Evolutionary conservation across 2,797 vertebrate genomes (phyloP).

Genomic region (Sebastes steindachneri): DNA sequence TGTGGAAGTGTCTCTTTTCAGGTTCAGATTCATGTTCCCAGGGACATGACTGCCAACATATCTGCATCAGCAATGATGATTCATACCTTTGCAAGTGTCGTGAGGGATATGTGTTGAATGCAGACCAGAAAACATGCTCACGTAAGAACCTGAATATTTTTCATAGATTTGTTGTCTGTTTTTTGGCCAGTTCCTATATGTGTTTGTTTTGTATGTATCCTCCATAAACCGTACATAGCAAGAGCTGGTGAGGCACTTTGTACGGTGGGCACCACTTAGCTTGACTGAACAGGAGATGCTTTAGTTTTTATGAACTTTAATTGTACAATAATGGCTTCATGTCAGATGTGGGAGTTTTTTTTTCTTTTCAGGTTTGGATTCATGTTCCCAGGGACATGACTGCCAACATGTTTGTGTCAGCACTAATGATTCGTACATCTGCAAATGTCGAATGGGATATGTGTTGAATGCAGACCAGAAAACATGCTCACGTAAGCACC

Average conservation of each 20-base stretch:
- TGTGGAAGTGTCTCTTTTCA: conserved; percentile 47
- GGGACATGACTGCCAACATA: no score
- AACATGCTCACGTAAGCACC: conserved; percentile 76
- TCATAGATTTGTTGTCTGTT: not conserved
- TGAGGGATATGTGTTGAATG: conserved; percentile 77
- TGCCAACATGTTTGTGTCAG: conserved; percentile 81
- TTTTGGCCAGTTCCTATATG: not conserved
- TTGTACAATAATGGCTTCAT: not conserved
- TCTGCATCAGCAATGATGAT: conserved; percentile 3
- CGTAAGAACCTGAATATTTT: conserved; percentile 60
- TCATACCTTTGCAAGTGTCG: conserved; percentile 79
- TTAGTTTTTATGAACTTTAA: not conserved
- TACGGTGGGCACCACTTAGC: not conserved
- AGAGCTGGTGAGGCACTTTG: not conserved
- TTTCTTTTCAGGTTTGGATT: conserved; percentile 61
- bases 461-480: conserved; percentile 77
- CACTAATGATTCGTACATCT: conserved; percentile 61
- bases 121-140: conserved; percentile 81
- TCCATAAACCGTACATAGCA: not conserved
- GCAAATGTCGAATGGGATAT: conserved; percentile 78
- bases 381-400: conserved; percentile 70
- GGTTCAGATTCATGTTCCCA: conserved; percentile 65
- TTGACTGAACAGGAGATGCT: not conserved
- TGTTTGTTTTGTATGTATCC: not conserved
- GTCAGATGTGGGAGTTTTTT: not conserved